Percentiles rank a stretch among this genome's conserved stretches.
phyloP scores from a whole-genome alignment of 2,797 vertebrate species.

The Agapornis canus region DNA sequence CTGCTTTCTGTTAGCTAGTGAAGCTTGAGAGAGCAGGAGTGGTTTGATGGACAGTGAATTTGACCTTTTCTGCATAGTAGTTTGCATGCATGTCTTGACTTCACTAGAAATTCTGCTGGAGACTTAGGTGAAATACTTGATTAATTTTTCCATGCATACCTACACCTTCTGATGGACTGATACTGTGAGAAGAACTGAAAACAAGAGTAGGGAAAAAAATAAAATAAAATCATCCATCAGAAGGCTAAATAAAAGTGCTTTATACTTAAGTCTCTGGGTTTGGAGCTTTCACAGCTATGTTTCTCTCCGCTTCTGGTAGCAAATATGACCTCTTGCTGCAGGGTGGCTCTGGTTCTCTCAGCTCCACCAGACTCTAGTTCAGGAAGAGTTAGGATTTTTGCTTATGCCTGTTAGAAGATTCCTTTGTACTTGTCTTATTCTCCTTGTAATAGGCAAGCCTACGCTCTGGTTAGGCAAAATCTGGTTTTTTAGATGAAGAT shows the following conservation, averaged over 20 bases:
- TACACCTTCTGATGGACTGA: not conserved
- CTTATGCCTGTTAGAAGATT: not conserved
- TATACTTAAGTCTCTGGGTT: not conserved
- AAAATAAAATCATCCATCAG: not conserved
- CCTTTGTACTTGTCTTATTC: not conserved
- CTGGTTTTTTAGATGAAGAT: not conserved
- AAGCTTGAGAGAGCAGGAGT: not conserved
- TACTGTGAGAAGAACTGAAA: not conserved
- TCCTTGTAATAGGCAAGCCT: not conserved
- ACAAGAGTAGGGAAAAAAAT: not conserved
- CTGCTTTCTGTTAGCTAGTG: not conserved
- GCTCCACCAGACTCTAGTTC: not conserved
- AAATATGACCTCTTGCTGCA: not conserved
- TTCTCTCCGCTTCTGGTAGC: not conserved
- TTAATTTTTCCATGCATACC: not conserved
- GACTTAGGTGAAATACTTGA: not conserved
- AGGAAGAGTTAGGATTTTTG: not conserved
- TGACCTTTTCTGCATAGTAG: not conserved
- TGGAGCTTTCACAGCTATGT: not conserved
- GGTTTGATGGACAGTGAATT: not conserved
- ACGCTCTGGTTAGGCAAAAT: not conserved
- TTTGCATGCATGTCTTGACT: not conserved
- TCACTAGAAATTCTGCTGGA: not conserved
- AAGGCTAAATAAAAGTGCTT: not conserved
- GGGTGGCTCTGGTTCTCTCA: not conserved